Evolutionary conservation across 2,888 invertebrate genomes (phyloP), one percentile per base, ranked within the genome.

Genomic region (Erebia palarica): DNA sequence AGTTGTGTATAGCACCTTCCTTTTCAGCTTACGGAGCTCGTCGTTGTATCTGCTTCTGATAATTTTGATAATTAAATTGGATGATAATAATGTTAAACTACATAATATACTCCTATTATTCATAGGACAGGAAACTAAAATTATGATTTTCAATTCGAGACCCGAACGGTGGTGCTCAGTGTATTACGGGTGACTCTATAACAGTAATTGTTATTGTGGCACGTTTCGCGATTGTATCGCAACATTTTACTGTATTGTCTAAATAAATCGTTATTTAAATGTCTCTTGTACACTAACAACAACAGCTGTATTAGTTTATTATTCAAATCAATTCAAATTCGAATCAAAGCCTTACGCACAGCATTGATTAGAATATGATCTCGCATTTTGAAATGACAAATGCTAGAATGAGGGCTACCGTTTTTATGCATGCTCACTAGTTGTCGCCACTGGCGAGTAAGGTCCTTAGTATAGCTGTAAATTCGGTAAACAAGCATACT

Each of bases 61-160:
- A 87, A 90, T 87, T 90, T 88, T 18, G 16, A 60, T 61, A 87
- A 91, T 87, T 88, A 88, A 91, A 89, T 85, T 84, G 84, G 78
- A 82, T 84, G 83, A 85, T 87, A 83, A 85, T 83, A 82, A 74
- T 80, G 42, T 36, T 27, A 27, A 3, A 27, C 27, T 27, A n/a
- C n/a, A n/a, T n/a, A 55, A 42, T 21, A 27, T 27, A 27, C 27
- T 27, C 27, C 82, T 80, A 80, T 83, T 87, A 87, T 86, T 89
- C 89, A 87, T 87, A 84, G 84, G 77, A 78, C 78, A 82, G 84
- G 82, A 82, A 81, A 85, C 87, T 84, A 21, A 21, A 21, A 21
- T 1, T 21, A 86, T 86, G 84, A 87, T 88, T 91, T 91, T 89
- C 87, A 90, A 90, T 91, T 89, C 82, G 80, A 84, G 79, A 80